Evolutionary conservation across 2,797 vertebrate genomes (phyloP).

Genomic region (Borostomias antarcticus): DNA sequence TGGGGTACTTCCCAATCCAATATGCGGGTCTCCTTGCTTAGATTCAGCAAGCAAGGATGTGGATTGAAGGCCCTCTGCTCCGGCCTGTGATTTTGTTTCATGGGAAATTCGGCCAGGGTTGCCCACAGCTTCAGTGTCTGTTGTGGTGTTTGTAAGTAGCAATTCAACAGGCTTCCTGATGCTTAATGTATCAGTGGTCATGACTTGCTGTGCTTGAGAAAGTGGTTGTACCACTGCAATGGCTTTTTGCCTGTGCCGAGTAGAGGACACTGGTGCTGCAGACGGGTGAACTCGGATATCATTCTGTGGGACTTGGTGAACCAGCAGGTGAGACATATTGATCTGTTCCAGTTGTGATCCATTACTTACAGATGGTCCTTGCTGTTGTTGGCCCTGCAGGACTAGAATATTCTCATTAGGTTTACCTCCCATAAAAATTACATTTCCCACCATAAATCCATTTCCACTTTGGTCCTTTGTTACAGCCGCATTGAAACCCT

Average conservation of each 20-base stretch:
- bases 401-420: not conserved
- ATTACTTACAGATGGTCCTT: not conserved
- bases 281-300: not conserved
- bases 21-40: not conserved
- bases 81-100: not conserved
- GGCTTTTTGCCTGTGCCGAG: conserved; percentile 36
- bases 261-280: not conserved
- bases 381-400: not conserved
- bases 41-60: not conserved
- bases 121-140: not conserved
- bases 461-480: not conserved
- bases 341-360: not conserved
- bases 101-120: not conserved
- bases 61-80: not conserved
- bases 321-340: not conserved
- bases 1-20: conserved; percentile 6
- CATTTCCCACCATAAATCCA: not conserved
- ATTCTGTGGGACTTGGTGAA: not conserved
- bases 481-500: no score
- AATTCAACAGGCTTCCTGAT: no score
- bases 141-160: not conserved
- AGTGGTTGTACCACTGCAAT: conserved; percentile 71
- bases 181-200: not conserved
- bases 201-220: conserved; percentile 27
- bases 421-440: not conserved